phyloP scores from a whole-genome alignment of 1,140 invertebrate genomes.

The Trypoxylus dichotomus region DNA sequence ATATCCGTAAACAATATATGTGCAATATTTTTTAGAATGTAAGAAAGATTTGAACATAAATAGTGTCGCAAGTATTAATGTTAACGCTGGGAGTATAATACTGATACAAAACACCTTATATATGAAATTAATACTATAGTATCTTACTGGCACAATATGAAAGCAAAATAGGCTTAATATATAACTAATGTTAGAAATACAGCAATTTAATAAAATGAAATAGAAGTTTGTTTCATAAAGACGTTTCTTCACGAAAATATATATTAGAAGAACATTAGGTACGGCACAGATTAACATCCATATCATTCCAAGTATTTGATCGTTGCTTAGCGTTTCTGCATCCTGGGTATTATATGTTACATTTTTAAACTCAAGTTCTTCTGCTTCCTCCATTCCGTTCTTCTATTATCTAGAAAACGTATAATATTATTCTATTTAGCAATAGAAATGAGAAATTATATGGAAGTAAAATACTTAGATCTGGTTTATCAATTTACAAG shows the following conservation, averaged over 20 bases:
- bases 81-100: neutral
- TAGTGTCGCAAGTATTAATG: neutral
- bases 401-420: neutral
- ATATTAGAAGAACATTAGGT: neutral
- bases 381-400: neutral
- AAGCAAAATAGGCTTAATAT: neutral
- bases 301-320: neutral
- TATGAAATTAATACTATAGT: neutral
- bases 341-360: neutral
- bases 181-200: neutral
- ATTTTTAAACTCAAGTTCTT: neutral
- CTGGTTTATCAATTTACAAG: too few relatives aligned
- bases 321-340: neutral
- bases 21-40: neutral
- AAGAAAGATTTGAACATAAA: neutral
- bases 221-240: neutral
- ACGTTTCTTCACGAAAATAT: neutral
- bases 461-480: too few relatives aligned
- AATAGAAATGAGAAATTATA: too few relatives aligned
- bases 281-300: neutral
- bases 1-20: neutral
- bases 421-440: neutral
- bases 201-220: neutral
- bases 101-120: neutral
- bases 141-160: neutral